Evolutionary conservation across 2,113 vertebrate genomes (phyloP).

Genomic region (Otocyon megalotis): DNA sequence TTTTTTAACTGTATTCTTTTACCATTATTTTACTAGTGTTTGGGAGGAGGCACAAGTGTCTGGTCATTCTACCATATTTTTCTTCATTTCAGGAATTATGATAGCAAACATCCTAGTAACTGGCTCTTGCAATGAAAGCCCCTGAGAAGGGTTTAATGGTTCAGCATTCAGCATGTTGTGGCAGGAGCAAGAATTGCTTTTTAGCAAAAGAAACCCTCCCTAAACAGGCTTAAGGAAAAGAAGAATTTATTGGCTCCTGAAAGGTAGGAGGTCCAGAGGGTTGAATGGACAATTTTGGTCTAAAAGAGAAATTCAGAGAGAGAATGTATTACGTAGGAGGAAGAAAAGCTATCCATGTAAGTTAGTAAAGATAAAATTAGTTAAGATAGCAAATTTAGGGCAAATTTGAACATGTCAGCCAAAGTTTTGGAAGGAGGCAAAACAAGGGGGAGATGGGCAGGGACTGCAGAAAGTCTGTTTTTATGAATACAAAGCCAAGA

Average conservation of each 20-base stretch:
- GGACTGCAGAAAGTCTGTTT: not conserved
- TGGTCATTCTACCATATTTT: not conserved
- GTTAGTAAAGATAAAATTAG: not conserved
- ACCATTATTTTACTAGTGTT: not conserved
- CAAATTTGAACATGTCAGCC: not conserved
- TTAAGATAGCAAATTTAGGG: conserved; percentile 33
- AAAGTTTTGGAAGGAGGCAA: conserved; percentile 37
- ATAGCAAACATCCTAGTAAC: not conserved
- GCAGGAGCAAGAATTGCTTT: not conserved
- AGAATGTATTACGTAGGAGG: not conserved
- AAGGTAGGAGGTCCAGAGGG: not conserved
- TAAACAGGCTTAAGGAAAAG: not conserved
- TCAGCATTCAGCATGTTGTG: not conserved
- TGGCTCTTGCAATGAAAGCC: not conserved
- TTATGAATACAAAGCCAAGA: not conserved
- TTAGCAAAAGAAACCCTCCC: not conserved
- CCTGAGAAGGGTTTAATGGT: not conserved
- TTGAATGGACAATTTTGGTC: conserved; percentile 30
- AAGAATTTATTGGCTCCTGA: not conserved
- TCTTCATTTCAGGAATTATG: not conserved
- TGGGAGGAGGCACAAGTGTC: not conserved
- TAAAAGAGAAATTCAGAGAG: conserved; percentile 38
- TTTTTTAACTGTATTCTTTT: not conserved
- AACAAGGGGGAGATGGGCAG: not conserved
- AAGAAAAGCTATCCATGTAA: conserved; percentile 12